phyloP scores from a whole-genome alignment of 2,797 vertebrate species.

The Mallotus villosus region DNA sequence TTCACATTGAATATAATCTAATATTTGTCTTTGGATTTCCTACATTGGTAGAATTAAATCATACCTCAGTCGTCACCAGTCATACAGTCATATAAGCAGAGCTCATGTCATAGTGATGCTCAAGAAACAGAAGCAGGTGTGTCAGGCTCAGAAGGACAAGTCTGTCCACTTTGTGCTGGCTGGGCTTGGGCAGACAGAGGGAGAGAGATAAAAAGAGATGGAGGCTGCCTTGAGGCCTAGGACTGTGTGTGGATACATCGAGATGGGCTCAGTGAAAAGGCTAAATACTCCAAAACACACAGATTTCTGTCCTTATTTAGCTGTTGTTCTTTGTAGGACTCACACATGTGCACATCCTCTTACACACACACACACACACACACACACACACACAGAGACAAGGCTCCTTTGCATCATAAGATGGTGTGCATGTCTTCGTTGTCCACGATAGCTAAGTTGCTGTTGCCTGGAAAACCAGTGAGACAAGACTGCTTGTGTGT shows the following conservation, averaged over 20 bases:
- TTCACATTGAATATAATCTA: constrained; percentile 30
- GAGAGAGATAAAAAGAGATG: constrained; percentile 2
- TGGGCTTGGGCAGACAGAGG: background rate
- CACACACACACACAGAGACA: background rate
- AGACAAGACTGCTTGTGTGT: constrained; percentile 4
- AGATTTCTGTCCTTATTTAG: constrained; percentile 41
- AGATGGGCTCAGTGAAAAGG: constrained; percentile 33
- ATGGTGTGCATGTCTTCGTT: constrained; percentile 6
- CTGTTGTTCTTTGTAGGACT: constrained; percentile 13
- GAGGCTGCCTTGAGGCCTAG: constrained; percentile 24
- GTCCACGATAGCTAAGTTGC: constrained; percentile 11
- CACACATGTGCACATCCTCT: background rate
- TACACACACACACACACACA: background rate
- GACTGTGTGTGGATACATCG: constrained; percentile 20
- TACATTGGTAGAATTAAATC: constrained; percentile 22
- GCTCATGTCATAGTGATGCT: constrained; percentile 10
- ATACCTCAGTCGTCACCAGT: constrained; percentile 15
- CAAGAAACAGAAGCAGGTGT: constrained; percentile 34
- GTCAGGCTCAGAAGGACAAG: constrained; percentile 38
- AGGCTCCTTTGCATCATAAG: background rate
- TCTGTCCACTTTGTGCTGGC: constrained; percentile 12
- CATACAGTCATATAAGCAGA: constrained; percentile 17
- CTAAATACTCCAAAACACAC: constrained; percentile 28
- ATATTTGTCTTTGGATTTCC: constrained; percentile 23
- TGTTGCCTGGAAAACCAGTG: constrained; percentile 9